Conservation (phyloP, 2,888 invertebrate species). For the Dascillus cervinus region DNA sequence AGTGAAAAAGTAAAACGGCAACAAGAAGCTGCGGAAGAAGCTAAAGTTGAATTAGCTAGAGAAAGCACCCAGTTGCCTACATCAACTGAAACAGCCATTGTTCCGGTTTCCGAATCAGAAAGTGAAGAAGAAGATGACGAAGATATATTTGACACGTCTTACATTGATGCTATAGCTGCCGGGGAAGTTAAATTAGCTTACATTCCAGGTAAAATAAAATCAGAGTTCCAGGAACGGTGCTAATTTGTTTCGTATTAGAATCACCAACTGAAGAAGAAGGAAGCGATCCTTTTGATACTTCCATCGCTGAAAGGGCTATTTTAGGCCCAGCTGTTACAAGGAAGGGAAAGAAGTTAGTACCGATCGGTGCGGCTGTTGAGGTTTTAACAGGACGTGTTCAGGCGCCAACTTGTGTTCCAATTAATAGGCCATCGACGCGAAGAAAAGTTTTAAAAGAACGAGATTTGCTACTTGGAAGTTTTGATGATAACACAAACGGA, state of each 20-base stretch:
- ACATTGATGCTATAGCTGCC: slow-evolving; percentile 77
- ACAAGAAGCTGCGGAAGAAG: slow-evolving; percentile 34
- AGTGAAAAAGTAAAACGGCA: slow-evolving; percentile 38
- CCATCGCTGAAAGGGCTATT: slow-evolving; percentile 76
- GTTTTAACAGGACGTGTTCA: slow-evolving; percentile 79
- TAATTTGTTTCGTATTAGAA: slow-evolving; percentile 40
- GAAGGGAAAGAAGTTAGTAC: slow-evolving; percentile 71
- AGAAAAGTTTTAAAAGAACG: slow-evolving; percentile 47
- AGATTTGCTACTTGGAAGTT: slow-evolving; percentile 61
- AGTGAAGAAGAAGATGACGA: slow-evolving; percentile 68
- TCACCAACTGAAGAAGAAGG: slow-evolving; percentile 68
- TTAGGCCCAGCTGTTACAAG: slow-evolving; percentile 64
- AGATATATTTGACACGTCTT: slow-evolving; percentile 83
- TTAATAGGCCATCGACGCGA: slow-evolving; percentile 43
- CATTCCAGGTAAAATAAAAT: slow-evolving; percentile 49
- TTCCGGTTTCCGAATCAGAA: slow-evolving; percentile 58
- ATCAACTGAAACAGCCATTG: slow-evolving; percentile 53
- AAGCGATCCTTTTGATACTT: slow-evolving; percentile 82
- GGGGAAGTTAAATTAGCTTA: slow-evolving; percentile 80
- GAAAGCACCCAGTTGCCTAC: slow-evolving; percentile 24
- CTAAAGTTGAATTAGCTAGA: slow-evolving; percentile 26
- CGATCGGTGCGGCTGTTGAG: slow-evolving; percentile 80
- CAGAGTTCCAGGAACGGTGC: not conserved
- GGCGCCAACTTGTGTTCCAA: slow-evolving; percentile 56
- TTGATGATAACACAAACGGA: slow-evolving; percentile 39